Base-by-base conservation (phyloP, 2,797 vertebrate genomes). In the Varecia variegata region DNA sequence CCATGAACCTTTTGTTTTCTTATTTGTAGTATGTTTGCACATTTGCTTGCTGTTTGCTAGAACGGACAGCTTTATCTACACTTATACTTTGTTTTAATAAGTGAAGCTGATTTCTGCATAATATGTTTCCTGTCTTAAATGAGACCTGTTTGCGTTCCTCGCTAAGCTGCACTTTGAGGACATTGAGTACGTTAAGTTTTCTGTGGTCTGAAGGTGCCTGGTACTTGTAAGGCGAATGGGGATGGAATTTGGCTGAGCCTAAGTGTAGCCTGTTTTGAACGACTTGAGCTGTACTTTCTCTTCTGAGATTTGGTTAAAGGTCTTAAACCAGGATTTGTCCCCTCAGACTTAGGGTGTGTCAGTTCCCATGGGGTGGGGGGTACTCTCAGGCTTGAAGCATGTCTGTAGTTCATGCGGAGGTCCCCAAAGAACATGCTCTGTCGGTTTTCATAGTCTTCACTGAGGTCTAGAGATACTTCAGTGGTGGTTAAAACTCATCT, bases 41-140 rank as follows among this genome's bases (percentile, higher is more conserved):
- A 73, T 84, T 77, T 86, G 18, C 65, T 93, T 85, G 50, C 7
- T 58, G 9, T 74, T 84, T 45, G 43, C 30, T 88, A 79, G 35
- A 47, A 47, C 58, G 20, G n/a, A 45, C 14, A n/a, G 27, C 40
- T 83, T 73, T 68, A 3, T 43, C 87, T 74, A 50, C 25, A 43
- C n/a, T 18, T 87, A 50, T 70, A 70, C 32, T 86, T 93, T 94
- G 50, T 93, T 84, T 79, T 74, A 74, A 80, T 80, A 88, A 60
- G 17, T 56, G 27, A 87, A 96, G 40, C 54, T 54, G 23, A 56
- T 88, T 95, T 88, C 35, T 87, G 2, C 32, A 23, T 77, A 45
- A 58, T 12, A 67, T 6, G 3, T 30, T 91, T 84, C 27, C 15
- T 62, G 60, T 65, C 52, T 65, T 86, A 60, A 87, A 86, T 11